Percentiles rank a stretch among this genome's conserved stretches.
Conservation (phyloP, 2,888 invertebrate genomes). For the Epinotia brunnichana region DNA sequence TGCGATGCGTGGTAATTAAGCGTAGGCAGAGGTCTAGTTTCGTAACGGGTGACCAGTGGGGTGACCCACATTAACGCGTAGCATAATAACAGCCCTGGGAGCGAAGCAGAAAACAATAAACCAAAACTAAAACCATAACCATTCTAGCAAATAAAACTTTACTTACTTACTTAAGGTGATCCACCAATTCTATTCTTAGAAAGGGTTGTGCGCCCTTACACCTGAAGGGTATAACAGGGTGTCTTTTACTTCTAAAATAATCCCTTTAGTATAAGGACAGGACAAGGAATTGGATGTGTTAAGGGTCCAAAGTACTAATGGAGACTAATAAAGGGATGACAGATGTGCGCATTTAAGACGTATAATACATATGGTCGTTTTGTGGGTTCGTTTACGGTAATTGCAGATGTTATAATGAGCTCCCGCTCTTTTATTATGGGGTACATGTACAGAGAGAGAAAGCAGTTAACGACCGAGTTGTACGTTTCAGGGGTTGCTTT, state of each 20-base stretch:
- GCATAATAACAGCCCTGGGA: too few species aligned
- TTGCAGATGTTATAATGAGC: slow-evolving; percentile 2
- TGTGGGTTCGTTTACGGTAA: not conserved
- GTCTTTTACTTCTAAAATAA: not conserved
- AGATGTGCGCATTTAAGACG: not conserved
- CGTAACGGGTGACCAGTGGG: too few species aligned
- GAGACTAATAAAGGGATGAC: slow-evolving; percentile 6
- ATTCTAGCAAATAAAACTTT: too few species aligned
- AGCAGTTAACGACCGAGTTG: not conserved
- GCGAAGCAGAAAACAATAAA: not conserved
- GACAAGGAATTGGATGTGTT: not conserved
- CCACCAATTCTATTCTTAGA: not conserved
- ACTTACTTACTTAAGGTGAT: too few species aligned
- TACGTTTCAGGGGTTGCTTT: too few species aligned
- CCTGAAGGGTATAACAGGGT: not conserved
- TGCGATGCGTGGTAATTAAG: too few species aligned
- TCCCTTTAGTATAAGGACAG: not conserved
- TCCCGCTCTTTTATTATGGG: not conserved
- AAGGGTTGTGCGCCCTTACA: not conserved
- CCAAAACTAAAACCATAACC: not conserved
- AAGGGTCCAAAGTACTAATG: not conserved
- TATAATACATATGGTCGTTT: not conserved
- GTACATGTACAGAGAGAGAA: not conserved
- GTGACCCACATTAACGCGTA: too few species aligned
- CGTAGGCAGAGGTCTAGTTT: too few species aligned